These are phyloP conservation scores for Thalassaphorura encarpata DNA, from an alignment of 1,140 invertebrate genomes.

Conservation along the genomic window DNA sequence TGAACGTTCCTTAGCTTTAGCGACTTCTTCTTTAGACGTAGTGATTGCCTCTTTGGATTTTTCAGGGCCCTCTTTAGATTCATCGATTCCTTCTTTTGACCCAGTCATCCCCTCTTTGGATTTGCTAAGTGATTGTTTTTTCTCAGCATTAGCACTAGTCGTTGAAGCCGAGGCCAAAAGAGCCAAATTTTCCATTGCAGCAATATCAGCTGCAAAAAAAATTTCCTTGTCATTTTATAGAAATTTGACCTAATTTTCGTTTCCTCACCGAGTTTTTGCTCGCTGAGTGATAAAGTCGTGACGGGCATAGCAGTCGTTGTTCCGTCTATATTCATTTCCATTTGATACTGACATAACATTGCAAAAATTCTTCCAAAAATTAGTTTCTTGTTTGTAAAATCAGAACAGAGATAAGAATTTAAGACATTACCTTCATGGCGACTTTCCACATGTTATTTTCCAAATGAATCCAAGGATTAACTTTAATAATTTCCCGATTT, in stretches of 20 bases:
- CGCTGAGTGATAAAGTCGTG: constrained; percentile 8
- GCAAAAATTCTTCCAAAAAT: too few species aligned
- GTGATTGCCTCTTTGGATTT: too few species aligned
- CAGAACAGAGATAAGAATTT: background rate
- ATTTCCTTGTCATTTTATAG: too few species aligned
- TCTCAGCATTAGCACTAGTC: too few species aligned
- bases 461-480: constrained; percentile 20
- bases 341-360: too few species aligned
- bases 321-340: too few species aligned
- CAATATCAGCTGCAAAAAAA: background rate
- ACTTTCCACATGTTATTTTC: constrained; percentile 29
- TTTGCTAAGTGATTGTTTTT: too few species aligned
- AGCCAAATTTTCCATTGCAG: background rate
- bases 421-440: constrained; percentile 6
- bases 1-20: background rate
- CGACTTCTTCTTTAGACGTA: background rate
- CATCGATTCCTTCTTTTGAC: too few species aligned
- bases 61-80: too few species aligned
- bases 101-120: too few species aligned
- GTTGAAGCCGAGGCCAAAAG: too few species aligned
- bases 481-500: constrained; percentile 4
- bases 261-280: constrained; percentile 1
- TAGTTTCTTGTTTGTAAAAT: background rate
- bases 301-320: constrained; percentile 10
- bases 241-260: too few species aligned